Evolutionary conservation across 2,888 invertebrate species (phyloP).

Genomic region (Eupithecia centaureata): DNA sequence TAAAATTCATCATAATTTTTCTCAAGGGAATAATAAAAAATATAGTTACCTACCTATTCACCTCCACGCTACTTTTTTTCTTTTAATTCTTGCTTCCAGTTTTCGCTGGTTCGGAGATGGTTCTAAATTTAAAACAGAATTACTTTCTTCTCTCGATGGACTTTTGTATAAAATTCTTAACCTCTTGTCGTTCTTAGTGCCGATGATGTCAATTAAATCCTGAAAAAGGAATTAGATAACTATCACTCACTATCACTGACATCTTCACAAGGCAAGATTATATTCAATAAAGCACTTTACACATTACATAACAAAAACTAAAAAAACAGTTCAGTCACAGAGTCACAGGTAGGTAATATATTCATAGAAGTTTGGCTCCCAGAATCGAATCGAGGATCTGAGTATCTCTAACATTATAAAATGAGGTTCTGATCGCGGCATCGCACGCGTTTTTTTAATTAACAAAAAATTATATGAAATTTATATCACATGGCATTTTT

Average conservation of each 20-base stretch:
- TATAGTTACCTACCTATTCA: conserved; percentile 43
- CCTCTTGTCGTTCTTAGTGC: conserved; percentile 54
- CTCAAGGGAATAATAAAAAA: conserved; percentile 8
- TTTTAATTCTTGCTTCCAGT: conserved; percentile 8
- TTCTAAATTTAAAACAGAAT: conserved; percentile 41
- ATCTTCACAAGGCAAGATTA: no score
- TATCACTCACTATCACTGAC: neutral
- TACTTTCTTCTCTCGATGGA: conserved; percentile 45
- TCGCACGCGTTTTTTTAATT: no score
- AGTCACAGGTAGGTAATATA: no score
- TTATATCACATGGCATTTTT: no score
- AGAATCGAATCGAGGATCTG: no score
- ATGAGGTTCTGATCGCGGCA: no score
- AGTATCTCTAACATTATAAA: no score
- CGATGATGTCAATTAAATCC: conserved; percentile 64
- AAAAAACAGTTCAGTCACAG: no score
- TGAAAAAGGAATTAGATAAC: conserved; percentile 49
- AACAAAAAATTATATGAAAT: no score
- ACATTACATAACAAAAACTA: no score
- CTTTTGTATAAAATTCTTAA: conserved; percentile 55
- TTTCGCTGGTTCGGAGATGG: conserved; percentile 20
- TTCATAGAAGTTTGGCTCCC: no score
- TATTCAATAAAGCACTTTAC: no score
- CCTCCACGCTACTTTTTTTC: conserved; percentile 51
- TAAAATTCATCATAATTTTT: conserved; percentile 13